Evolutionary conservation across 2,888 invertebrate species (phyloP).

Genomic region (Ephialtes manifestator): DNA sequence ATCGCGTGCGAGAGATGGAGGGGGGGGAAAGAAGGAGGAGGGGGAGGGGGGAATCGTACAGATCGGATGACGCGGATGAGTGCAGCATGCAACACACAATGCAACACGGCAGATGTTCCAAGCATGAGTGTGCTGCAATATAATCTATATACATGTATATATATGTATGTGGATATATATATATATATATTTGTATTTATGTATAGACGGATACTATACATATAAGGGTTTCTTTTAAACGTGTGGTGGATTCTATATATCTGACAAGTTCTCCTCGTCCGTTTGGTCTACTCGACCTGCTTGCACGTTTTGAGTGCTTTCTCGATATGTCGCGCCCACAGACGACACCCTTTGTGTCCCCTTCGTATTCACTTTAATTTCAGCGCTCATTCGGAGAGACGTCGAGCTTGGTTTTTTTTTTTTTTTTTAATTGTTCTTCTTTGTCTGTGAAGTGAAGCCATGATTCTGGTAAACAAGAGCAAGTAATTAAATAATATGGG

Average conservation of each 20-base stretch:
- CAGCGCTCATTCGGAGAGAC: slow-evolving; percentile 30
- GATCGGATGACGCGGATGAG: slow-evolving; percentile 79
- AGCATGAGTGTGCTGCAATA: slow-evolving; percentile 70
- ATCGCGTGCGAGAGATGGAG: slow-evolving; percentile 27
- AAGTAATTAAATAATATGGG: background rate
- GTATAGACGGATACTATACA: background rate
- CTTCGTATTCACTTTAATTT: slow-evolving; percentile 61
- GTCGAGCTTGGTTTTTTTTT: background rate
- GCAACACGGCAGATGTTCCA: slow-evolving; percentile 79
- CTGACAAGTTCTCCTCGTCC: slow-evolving; percentile 25
- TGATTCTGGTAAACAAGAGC: background rate
- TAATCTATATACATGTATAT: slow-evolving; percentile 60
- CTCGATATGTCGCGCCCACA: slow-evolving; percentile 66
- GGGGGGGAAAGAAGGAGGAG: too few relatives aligned
- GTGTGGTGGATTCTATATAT: slow-evolving; percentile 29
- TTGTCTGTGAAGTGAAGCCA: background rate
- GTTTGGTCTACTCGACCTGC: slow-evolving; percentile 40
- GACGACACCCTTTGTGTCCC: slow-evolving; percentile 49
- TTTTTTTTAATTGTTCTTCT: background rate
- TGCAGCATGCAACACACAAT: slow-evolving; percentile 77
- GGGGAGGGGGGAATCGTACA: slow-evolving; percentile 68
- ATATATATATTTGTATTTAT: background rate
- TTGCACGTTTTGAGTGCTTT: slow-evolving; percentile 62
- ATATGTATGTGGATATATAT: background rate
- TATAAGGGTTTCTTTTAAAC: background rate